phyloP scores from a whole-genome alignment of 2,797 vertebrate species.

The Gila robusta region DNA sequence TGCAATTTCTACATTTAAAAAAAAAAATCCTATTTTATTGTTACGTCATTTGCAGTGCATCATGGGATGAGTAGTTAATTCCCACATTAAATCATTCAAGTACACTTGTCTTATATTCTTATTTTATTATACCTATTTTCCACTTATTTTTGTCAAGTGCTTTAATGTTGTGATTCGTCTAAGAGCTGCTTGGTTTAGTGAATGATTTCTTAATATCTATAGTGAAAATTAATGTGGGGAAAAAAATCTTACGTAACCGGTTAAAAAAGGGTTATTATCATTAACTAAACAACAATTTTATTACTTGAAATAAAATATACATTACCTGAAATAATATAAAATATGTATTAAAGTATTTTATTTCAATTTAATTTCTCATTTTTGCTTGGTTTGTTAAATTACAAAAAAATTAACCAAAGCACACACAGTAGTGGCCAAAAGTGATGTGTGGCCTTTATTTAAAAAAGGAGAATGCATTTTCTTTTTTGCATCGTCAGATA shows the following conservation, averaged over 20 bases:
- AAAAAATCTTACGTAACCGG: not conserved
- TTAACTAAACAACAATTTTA: not conserved
- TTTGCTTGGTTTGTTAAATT: not conserved
- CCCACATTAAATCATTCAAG: not conserved
- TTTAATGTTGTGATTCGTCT: not conserved
- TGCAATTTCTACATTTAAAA: too few species aligned
- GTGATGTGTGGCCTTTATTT: too few species aligned
- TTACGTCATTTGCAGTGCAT: not conserved
- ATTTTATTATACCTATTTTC: not conserved
- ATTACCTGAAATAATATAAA: not conserved
- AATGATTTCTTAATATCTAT: not conserved
- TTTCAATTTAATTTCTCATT: not conserved
- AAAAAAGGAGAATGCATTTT: too few species aligned
- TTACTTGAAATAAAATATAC: not conserved
- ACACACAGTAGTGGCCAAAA: too few species aligned
- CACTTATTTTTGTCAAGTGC: not conserved
- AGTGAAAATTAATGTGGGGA: not conserved
- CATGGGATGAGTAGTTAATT: not conserved
- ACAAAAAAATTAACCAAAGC: not conserved
- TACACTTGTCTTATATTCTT: not conserved
- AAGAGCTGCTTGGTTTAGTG: not conserved
- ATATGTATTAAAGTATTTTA: too few species aligned
- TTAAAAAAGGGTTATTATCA: not conserved
- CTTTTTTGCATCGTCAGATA: too few species aligned
- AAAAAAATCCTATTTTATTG: not conserved